Evolutionary conservation across 2,113 vertebrate species (phyloP).

Genomic region (Oceanodroma tethys): DNA sequence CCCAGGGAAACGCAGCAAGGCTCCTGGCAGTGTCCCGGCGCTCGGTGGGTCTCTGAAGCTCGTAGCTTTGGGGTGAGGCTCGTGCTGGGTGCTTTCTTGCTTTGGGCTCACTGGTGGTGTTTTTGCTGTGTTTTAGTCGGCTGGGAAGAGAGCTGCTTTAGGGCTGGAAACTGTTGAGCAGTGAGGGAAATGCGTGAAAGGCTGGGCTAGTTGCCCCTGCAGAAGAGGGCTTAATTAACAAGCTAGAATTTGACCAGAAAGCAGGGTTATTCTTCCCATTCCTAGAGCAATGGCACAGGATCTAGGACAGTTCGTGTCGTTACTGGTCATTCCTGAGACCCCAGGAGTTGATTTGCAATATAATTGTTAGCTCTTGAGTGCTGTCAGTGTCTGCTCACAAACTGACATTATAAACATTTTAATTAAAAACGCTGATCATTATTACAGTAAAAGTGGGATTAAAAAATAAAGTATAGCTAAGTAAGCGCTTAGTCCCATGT

Average conservation of each 20-base stretch:
- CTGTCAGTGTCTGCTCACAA: not conserved
- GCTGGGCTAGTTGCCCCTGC: not conserved
- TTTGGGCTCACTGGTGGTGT: not conserved
- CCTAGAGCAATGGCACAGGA: not conserved
- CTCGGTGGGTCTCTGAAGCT: not conserved
- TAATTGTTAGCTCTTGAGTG: not conserved
- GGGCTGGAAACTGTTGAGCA: not conserved
- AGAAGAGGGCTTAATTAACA: not conserved
- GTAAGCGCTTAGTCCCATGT: not conserved
- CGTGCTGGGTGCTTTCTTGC: not conserved
- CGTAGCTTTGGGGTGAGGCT: not conserved
- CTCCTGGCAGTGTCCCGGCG: rapidly evolving
- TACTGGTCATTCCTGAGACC: not conserved
- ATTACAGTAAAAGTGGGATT: not conserved
- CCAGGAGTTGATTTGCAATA: not conserved
- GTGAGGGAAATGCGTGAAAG: not conserved
- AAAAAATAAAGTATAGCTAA: not conserved
- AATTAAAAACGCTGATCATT: not conserved
- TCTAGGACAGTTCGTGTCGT: not conserved
- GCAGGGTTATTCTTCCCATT: not conserved
- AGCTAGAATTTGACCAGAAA: not conserved
- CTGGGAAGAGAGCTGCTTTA: not conserved
- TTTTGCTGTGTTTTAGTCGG: too few relatives aligned
- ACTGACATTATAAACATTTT: not conserved
- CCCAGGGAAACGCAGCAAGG: not conserved